Conservation (phyloP, 1,140 invertebrate species). For the Yoshiicerus persimilis region DNA sequence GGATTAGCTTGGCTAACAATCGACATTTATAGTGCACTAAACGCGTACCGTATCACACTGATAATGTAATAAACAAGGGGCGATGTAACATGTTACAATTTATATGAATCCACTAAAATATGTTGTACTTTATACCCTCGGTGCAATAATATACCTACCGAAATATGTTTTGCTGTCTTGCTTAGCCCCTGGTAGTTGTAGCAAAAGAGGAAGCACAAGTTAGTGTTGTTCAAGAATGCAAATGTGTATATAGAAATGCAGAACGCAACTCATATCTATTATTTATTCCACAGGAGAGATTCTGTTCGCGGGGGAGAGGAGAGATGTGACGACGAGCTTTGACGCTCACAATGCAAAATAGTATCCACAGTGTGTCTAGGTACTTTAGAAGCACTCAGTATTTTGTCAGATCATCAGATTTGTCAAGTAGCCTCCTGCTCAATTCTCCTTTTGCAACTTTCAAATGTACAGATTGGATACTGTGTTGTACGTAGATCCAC, state of each 20-base stretch:
- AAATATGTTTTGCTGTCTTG: not conserved
- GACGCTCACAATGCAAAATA: not conserved
- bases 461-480: not conserved
- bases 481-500: not conserved
- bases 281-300: not conserved
- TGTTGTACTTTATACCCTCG: too few species aligned
- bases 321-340: not conserved
- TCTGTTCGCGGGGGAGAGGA: too few species aligned
- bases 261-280: constrained; percentile 7
- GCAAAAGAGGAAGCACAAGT: not conserved
- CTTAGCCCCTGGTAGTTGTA: not conserved
- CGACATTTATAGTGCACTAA: not conserved
- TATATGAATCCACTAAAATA: too few species aligned
- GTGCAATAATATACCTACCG: too few species aligned
- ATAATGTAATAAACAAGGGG: not conserved
- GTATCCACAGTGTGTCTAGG: not conserved
- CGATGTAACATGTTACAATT: too few species aligned
- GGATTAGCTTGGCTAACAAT: not conserved
- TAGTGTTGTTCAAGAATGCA: not conserved
- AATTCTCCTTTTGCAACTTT: not conserved
- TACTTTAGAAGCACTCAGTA: constrained; percentile 28
- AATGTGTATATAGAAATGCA: not conserved
- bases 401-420: constrained; percentile 44
- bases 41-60: not conserved
- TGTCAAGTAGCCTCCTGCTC: constrained; percentile 26